A percentile compares a stretch with the other conserved stretches of the same genome.
Conservation (phyloP, 2,113 vertebrate genomes). For the Coregonus clupeaformis region DNA sequence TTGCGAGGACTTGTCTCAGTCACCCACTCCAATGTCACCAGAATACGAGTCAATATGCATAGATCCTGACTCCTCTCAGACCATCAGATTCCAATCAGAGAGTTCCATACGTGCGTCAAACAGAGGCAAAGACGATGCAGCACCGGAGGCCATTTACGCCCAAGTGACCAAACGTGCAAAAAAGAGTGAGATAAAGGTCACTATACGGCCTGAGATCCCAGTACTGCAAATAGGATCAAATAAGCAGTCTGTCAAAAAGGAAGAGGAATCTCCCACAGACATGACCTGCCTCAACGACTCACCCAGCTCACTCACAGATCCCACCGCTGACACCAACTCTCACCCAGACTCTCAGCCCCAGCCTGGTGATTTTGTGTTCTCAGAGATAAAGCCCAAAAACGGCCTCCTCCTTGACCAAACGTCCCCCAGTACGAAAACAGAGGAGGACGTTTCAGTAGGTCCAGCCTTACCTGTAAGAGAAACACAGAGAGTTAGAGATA, state of each 20-base stretch:
- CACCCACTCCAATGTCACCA: conserved; percentile 67
- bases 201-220: conserved; percentile 72
- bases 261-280: conserved; percentile 31
- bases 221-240: conserved; percentile 74
- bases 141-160: conserved; percentile 77
- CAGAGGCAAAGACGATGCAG: conserved; percentile 59
- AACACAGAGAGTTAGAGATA: conserved; percentile 21
- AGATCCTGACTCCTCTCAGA: conserved; percentile 69
- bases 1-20: conserved; percentile 52
- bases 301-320: conserved; percentile 7
- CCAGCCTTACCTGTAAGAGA: conserved; percentile 69
- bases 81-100: conserved; percentile 72
- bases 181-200: conserved; percentile 75
- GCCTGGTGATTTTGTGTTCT: conserved; percentile 62
- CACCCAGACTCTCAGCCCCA: conserved; percentile 46
- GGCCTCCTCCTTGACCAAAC: conserved; percentile 66
- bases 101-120: conserved; percentile 55
- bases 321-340: conserved; percentile 4
- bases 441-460: conserved; percentile 54
- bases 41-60: conserved; percentile 78
- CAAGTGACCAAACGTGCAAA: conserved; percentile 79
- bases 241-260: conserved; percentile 44
- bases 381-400: conserved; percentile 72
- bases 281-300: not conserved
- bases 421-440: conserved; percentile 49